These are phyloP conservation scores for Apodemus sylvaticus DNA, from an alignment of 2,113 vertebrate genomes.

Conservation along the genomic window DNA sequence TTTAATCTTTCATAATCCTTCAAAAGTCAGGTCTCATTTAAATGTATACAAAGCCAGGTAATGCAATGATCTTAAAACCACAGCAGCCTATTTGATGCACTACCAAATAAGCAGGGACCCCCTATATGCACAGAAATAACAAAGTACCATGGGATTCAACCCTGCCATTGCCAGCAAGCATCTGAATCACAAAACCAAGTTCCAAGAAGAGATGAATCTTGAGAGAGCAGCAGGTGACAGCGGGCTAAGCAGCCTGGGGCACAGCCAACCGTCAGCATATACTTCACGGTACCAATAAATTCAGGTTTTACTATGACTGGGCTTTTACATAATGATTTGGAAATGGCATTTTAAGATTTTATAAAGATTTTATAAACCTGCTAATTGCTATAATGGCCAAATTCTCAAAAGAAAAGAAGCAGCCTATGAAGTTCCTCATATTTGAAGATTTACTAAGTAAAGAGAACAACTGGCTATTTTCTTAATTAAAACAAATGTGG, in stretches of 20 bases:
- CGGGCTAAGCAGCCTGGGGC: not conserved
- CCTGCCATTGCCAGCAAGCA: not conserved
- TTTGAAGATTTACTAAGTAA: conserved; percentile 14
- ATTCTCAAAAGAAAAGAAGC: not conserved
- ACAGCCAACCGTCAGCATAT: not conserved
- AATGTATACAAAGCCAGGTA: not conserved
- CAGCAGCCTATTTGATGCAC: not conserved
- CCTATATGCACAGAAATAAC: not conserved
- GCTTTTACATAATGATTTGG: not conserved
- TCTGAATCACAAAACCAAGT: conserved; percentile 33
- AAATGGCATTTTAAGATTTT: not conserved
- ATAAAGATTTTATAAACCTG: not conserved
- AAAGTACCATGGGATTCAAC: not conserved
- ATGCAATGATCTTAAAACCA: not conserved
- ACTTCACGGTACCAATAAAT: conserved; percentile 7
- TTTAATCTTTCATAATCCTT: not conserved
- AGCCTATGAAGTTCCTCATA: not conserved
- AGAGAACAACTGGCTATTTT: not conserved
- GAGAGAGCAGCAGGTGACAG: not conserved
- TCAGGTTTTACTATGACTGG: not conserved
- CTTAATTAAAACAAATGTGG: not conserved
- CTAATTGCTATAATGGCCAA: conserved; percentile 11
- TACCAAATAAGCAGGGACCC: not conserved
- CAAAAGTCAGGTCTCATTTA: not conserved
- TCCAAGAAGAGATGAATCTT: not conserved